A percentile compares a stretch with the other conserved stretches of the same genome.
Evolutionary conservation across 1,140 invertebrate genomes (phyloP).

Genomic region (Melanaphis sacchari): DNA sequence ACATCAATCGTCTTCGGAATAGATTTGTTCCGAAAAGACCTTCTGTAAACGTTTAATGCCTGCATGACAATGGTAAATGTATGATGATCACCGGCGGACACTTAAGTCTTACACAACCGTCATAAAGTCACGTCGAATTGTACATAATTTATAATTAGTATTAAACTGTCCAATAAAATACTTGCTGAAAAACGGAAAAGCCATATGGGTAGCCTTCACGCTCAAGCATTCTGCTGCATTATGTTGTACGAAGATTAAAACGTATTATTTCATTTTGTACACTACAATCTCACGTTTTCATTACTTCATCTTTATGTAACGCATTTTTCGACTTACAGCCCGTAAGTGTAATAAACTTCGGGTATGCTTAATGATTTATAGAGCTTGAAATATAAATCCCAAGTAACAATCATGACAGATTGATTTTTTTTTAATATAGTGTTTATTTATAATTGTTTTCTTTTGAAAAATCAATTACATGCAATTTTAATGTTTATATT

Average conservation of each 20-base stretch:
- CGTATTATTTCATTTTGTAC: not conserved
- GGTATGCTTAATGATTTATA: not conserved
- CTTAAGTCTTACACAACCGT: not conserved
- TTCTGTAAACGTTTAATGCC: not conserved
- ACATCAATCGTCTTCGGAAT: not conserved
- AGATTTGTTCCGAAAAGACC: not conserved
- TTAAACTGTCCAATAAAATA: not conserved
- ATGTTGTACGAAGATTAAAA: not conserved
- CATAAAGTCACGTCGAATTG: not conserved
- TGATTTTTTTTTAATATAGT: not conserved
- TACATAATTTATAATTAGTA: not conserved
- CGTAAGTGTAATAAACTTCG: not conserved
- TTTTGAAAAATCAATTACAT: not conserved
- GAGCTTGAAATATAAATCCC: not conserved
- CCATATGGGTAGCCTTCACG: not conserved
- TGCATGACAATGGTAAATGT: not conserved
- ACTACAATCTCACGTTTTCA: not conserved
- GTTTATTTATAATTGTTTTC: not conserved
- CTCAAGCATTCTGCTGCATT: not conserved
- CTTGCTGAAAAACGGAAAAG: not conserved
- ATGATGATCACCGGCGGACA: not conserved
- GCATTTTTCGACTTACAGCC: not conserved
- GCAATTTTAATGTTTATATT: not conserved
- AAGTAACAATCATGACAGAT: not conserved
- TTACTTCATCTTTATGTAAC: not conserved